A percentile compares a stretch with the other conserved stretches of the same genome.
These are phyloP conservation scores for Drosophila anceps DNA, from an alignment of 2,888 invertebrate species.

Conservation along the genomic window DNA sequence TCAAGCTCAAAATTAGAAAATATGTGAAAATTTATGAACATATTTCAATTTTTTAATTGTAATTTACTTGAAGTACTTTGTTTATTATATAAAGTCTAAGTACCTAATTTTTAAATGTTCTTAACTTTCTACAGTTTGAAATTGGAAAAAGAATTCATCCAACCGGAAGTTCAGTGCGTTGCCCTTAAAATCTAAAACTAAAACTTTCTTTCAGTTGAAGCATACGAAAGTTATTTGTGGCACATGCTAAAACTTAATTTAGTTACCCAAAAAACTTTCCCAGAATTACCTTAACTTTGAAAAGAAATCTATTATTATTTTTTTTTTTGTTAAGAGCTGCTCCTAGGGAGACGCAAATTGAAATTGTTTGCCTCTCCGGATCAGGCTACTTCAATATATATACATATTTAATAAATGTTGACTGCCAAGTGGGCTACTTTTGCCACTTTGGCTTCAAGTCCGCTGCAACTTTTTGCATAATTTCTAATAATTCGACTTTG, in stretches of 20 bases:
- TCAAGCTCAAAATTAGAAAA: not conserved
- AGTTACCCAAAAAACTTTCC: slow-evolving; percentile 1
- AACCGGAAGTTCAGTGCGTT: no score
- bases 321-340: not conserved
- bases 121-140: no score
- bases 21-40: not conserved
- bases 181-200: not conserved
- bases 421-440: slow-evolving; percentile 22
- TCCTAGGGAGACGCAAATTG: slow-evolving; percentile 29
- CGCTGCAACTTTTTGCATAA: slow-evolving; percentile 53
- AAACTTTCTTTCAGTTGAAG: not conserved
- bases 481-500: slow-evolving; percentile 51
- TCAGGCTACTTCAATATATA: slow-evolving; percentile 31
- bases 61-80: no score
- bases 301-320: not conserved
- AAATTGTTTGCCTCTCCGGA: slow-evolving; percentile 24
- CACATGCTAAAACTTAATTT: slow-evolving; percentile 5
- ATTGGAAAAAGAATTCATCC: no score
- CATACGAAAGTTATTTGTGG: slow-evolving; percentile 1
- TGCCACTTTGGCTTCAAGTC: slow-evolving; percentile 16
- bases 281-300: not conserved
- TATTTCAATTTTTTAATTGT: not conserved
- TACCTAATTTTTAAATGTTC: not conserved
- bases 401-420: slow-evolving; percentile 39
- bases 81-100: not conserved